Conservation (phyloP, 2,888 invertebrate species). For the Lutraria lutraria region DNA sequence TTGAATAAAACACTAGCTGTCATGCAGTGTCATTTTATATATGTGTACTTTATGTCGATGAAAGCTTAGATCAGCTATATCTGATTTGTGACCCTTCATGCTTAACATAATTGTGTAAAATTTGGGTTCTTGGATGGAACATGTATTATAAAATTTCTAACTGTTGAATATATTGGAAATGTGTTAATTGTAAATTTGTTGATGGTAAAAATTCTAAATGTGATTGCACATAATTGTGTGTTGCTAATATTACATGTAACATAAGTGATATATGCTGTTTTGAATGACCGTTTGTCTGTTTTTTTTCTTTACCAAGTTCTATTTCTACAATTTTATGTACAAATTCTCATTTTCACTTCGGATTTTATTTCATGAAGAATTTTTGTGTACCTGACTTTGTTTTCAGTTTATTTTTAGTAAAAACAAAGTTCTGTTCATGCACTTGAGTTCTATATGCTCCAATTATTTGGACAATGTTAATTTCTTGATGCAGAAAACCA, state of each 20-base stretch:
- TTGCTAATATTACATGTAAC: background rate
- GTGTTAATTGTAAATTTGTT: background rate
- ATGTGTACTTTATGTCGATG: background rate
- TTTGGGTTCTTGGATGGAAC: background rate
- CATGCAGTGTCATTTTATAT: background rate
- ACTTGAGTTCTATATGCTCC: background rate
- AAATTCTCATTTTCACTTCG: slow-evolving; percentile 32
- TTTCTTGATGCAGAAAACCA: slow-evolving; percentile 11
- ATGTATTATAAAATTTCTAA: background rate
- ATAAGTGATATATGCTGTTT: slow-evolving; percentile 40
- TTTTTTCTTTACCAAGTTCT: slow-evolving; percentile 48
- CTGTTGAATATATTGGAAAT: background rate
- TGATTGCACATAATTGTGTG: background rate
- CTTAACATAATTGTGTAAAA: background rate
- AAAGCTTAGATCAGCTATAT: background rate
- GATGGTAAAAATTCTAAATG: slow-evolving; percentile 15
- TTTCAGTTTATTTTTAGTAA: background rate
- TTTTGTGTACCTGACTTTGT: slow-evolving; percentile 14
- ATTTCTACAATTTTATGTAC: slow-evolving; percentile 54
- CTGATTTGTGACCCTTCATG: background rate
- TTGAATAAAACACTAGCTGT: slow-evolving; percentile 12
- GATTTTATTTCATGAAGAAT: background rate
- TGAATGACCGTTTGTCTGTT: slow-evolving; percentile 51
- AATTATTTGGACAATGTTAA: background rate
- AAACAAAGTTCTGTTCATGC: background rate